Base-by-base conservation (phyloP, 1,140 invertebrate species). In the Pseudomyrmex dendroicus region DNA sequence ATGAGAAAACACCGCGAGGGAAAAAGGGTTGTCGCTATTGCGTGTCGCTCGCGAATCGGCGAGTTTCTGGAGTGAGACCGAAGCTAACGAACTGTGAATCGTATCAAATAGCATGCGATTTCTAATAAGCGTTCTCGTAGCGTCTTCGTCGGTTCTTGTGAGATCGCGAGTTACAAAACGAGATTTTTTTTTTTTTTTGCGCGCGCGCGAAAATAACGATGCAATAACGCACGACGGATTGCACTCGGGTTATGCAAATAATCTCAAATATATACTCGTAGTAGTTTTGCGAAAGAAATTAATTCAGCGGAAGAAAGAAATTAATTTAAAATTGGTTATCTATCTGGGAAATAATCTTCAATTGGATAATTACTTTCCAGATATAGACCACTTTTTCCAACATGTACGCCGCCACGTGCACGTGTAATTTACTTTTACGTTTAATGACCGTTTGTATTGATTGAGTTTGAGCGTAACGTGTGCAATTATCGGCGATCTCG, bases 61-160 rank as follows among this genome's bases (percentile, higher is more conserved):
- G 82, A 88, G 85, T 88, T 91, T 92, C 74, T 86, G 85, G 90
- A 92, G 78, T 92, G 88, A 85, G 84, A 92, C 91, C 86, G 80
- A 1, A 82, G 57, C 89, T 90, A 90, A 90, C 89, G 89, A 90
- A 85, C 86, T 85, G 86, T 85, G 77, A 90, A 88, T 72, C 63
- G 50, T 15, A 35, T 67, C 48, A 82, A 87, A 66, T 59, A 46
- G 74, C 44, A 46, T 76, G 66, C 59, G 80, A 80, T 89, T 89
- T 89, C 88, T 89, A 89, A 85, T 87, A 83, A 82, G 61, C 80
- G 46, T 10, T 10, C 22, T 66, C 54, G 50, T 2, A 17, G 46
- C 74, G 20, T 68, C 22, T 64, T 83, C 54, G 44, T 20, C 82
- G 59, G 64, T 54, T 83, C 70, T 82, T 82, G 54, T 59, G 48